These are phyloP conservation scores for Tenthredo notha DNA, from an alignment of 2,888 invertebrate genomes.

Conservation along the genomic window DNA sequence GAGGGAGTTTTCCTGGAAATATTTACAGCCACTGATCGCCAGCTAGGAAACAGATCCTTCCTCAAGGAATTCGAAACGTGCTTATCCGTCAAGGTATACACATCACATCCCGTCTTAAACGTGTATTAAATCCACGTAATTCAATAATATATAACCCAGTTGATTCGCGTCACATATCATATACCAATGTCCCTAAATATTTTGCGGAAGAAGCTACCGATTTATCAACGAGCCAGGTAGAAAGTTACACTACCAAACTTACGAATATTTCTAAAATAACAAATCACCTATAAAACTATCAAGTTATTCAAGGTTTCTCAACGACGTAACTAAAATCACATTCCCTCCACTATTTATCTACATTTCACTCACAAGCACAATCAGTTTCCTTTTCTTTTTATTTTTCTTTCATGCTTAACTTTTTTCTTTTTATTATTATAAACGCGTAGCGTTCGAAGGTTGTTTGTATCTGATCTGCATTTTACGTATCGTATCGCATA, in stretches of 20 bases:
- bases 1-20: conserved; percentile 74
- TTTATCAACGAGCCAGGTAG: not conserved
- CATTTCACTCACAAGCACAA: not conserved
- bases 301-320: not conserved
- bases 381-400: not conserved
- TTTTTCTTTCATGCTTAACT: not conserved
- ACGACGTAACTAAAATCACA: not conserved
- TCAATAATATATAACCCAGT: not conserved
- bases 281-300: not conserved
- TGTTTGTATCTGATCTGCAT: not conserved
- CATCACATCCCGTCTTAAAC: not conserved
- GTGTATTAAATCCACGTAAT: not conserved
- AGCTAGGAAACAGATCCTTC: conserved; percentile 61
- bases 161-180: not conserved
- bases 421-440: not conserved
- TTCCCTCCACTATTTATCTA: not conserved
- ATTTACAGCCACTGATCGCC: conserved; percentile 59
- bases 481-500: not conserved
- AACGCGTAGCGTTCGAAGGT: not conserved
- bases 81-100: conserved; percentile 69
- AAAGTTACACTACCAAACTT: not conserved
- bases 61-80: conserved; percentile 68
- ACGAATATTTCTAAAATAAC: not conserved
- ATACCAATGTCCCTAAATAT: not conserved
- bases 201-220: not conserved